Percentiles rank a stretch among this genome's conserved stretches.
Evolutionary conservation across 2,888 invertebrate species (phyloP).

Genomic region (Tetramorium bicarinatum): DNA sequence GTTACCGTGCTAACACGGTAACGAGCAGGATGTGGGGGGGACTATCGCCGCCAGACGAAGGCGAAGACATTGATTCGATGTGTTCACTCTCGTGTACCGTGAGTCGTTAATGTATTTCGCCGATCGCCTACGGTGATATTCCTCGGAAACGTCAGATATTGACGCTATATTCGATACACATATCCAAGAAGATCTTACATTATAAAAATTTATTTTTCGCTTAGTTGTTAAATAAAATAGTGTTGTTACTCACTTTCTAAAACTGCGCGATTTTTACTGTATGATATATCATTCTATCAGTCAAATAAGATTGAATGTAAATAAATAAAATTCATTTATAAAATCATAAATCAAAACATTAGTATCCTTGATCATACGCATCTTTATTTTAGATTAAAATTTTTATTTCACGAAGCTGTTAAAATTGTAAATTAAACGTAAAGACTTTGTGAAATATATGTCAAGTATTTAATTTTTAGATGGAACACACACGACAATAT

Average conservation of each 20-base stretch:
- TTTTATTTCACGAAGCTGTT: not conserved
- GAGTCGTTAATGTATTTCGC: constrained; percentile 64
- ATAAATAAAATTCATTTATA: not conserved
- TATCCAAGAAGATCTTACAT: not conserved
- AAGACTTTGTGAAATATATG: not conserved
- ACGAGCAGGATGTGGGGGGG: constrained; percentile 69
- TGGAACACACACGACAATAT: not conserved
- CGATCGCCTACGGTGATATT: constrained; percentile 47
- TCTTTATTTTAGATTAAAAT: not conserved
- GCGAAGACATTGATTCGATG: constrained; percentile 66
- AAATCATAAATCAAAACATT: not conserved
- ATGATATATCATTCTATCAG: not conserved
- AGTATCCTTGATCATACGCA: not conserved
- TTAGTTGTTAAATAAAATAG: not conserved
- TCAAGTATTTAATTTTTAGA: not conserved
- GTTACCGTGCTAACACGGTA: constrained; percentile 72
- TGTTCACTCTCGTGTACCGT: constrained; percentile 64
- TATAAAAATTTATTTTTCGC: not conserved
- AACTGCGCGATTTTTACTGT: not conserved
- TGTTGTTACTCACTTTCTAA: not conserved
- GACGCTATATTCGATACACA: not conserved
- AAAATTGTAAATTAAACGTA: not conserved
- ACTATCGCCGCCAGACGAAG: constrained; percentile 82
- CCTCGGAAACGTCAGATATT: constrained; percentile 31
- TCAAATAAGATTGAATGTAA: not conserved